These are phyloP conservation scores for Corythornis vintsioides DNA, from an alignment of 2,113 vertebrate species.

Conservation along the genomic window DNA sequence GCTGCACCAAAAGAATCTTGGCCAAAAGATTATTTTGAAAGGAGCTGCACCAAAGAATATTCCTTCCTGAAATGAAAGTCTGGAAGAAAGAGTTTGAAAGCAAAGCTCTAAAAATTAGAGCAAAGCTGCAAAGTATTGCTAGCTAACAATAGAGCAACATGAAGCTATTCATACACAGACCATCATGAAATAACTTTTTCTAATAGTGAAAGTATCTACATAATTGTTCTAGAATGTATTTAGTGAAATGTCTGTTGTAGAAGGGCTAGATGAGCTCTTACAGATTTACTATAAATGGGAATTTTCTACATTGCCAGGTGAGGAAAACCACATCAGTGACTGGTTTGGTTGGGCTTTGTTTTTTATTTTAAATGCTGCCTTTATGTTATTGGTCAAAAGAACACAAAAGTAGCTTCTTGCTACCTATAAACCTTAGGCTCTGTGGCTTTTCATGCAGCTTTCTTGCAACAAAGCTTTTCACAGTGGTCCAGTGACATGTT, in stretches of 20 bases:
- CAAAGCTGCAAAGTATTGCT: background rate
- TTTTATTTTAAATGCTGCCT: background rate
- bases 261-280: background rate
- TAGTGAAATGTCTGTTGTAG: background rate
- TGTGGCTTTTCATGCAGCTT: background rate
- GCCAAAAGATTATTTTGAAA: background rate
- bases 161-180: background rate
- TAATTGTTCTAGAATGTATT: background rate
- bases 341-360: background rate
- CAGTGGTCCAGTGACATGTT: background rate
- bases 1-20: background rate
- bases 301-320: background rate
- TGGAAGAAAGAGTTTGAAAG: background rate
- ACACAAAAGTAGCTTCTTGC: background rate
- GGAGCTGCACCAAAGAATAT: background rate
- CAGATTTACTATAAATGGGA: background rate
- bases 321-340: background rate
- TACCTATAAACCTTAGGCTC: background rate
- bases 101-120: background rate
- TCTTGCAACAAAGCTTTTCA: background rate
- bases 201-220: background rate
- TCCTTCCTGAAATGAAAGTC: background rate
- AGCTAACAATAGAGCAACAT: background rate
- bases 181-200: background rate
- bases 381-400: background rate